These are phyloP conservation scores for Neotoxoptera formosana DNA, from an alignment of 1,140 invertebrate species.

Conservation along the genomic window DNA sequence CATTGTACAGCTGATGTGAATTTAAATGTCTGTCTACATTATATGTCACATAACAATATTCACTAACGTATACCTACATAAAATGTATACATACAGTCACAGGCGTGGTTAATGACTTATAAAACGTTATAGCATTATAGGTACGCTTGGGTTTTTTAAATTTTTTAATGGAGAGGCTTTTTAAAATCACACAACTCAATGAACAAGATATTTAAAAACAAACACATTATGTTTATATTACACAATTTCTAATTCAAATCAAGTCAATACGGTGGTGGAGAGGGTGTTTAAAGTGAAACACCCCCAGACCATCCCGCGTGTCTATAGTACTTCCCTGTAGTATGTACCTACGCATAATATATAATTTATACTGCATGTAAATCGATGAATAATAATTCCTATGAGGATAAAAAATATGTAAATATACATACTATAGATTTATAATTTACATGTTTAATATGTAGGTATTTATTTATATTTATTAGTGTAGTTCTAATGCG, in stretches of 20 bases:
- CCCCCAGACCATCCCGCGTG: neutral
- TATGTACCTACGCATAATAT: neutral
- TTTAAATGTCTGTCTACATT: too few relatives aligned
- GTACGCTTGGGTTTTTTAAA: too few relatives aligned
- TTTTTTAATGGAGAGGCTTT: neutral
- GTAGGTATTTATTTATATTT: conserved; percentile 15
- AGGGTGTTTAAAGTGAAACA: neutral
- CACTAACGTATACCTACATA: too few relatives aligned
- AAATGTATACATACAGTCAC: too few relatives aligned
- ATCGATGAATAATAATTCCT: neutral
- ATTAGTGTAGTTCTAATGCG: conserved; percentile 15
- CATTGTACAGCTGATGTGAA: too few relatives aligned
- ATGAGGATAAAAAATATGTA: conserved; percentile 10
- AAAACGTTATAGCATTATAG: too few relatives aligned
- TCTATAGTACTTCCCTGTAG: neutral
- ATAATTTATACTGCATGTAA: neutral
- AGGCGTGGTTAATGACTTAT: too few relatives aligned
- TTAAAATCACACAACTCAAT: neutral
- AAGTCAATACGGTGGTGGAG: neutral
- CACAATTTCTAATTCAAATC: neutral
- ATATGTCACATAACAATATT: too few relatives aligned
- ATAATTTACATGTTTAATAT: neutral
- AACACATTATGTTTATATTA: neutral
- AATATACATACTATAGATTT: neutral
- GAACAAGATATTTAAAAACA: neutral